Evolutionary conservation across 2,888 invertebrate species (phyloP).

Genomic region (Polyommatus icarus): DNA sequence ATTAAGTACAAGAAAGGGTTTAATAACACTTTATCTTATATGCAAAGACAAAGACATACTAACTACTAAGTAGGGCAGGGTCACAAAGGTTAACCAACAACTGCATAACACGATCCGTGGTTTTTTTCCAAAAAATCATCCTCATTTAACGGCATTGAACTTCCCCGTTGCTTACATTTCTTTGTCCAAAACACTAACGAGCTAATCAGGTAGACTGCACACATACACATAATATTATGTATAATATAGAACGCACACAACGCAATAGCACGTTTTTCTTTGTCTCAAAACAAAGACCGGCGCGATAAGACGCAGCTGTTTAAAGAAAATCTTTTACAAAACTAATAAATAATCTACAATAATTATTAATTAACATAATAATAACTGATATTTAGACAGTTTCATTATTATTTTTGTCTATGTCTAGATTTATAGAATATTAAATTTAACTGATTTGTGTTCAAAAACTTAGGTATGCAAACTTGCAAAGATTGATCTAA

Average conservation of each 20-base stretch:
- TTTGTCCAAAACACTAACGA: conserved; percentile 38
- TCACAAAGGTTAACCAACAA: background rate
- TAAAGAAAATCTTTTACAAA: conserved; percentile 38
- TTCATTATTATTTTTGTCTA: background rate
- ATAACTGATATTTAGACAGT: background rate
- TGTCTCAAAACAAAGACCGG: conserved; percentile 51
- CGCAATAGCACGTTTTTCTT: conserved; percentile 46
- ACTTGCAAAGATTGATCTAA: no score
- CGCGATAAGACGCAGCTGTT: conserved; percentile 38
- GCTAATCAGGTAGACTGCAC: conserved; percentile 36
- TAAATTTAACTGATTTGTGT: no score
- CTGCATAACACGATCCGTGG: background rate
- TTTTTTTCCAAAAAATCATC: background rate
- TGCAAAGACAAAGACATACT: background rate
- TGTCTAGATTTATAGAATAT: background rate
- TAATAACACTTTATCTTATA: background rate
- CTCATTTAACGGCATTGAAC: conserved; percentile 4
- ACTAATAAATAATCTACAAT: background rate
- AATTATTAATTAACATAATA: conserved; percentile 1
- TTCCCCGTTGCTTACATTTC: conserved; percentile 36
- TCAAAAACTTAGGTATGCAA: no score
- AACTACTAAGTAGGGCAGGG: background rate
- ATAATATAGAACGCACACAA: conserved; percentile 39
- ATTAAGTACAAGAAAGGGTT: background rate
- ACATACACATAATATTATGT: conserved; percentile 31